Conservation (phyloP, 2,113 vertebrate species). For the Gadus macrocephalus region DNA sequence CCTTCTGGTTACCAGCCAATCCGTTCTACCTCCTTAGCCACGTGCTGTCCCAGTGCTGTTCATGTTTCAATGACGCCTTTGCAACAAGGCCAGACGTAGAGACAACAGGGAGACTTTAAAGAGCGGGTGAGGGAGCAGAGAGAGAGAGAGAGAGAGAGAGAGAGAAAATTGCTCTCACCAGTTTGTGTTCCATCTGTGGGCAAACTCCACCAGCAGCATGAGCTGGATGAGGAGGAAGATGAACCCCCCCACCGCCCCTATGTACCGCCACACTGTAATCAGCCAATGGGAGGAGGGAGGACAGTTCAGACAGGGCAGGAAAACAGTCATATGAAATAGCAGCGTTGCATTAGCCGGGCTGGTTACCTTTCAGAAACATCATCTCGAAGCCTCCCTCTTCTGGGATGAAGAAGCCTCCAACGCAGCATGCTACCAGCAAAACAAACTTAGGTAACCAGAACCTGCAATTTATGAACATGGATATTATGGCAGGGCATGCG, state of each 20-base stretch:
- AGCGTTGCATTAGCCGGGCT: too few species aligned
- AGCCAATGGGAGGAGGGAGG: not conserved
- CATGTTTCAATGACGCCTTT: too few species aligned
- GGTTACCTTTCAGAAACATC: conserved; percentile 84
- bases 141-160: not conserved
- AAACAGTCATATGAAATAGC: not conserved
- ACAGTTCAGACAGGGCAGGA: not conserved
- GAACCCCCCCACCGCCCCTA: conserved; percentile 82
- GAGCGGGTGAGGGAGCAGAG: not conserved
- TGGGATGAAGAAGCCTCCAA: conserved; percentile 93
- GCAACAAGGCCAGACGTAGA: not conserved
- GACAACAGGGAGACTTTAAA: conserved; percentile 1
- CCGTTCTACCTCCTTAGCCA: too few species aligned
- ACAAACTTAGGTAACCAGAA: conserved; percentile 96
- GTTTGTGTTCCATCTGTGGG: conserved; percentile 98
- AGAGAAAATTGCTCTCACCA: conserved; percentile 75
- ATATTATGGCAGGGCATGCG: not conserved
- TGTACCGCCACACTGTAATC: conserved; percentile 85
- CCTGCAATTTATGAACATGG: conserved; percentile 57
- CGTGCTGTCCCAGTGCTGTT: too few species aligned
- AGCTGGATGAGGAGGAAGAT: conserved; percentile 91
- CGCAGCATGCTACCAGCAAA: conserved; percentile 83
- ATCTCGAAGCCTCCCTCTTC: conserved; percentile 71
- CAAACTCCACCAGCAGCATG: conserved; percentile 90
- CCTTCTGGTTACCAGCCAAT: too few species aligned